Conservation (phyloP, 35 echinoderm and acorn worm genomes). For the Hemicentrotus pulcherrimus region DNA sequence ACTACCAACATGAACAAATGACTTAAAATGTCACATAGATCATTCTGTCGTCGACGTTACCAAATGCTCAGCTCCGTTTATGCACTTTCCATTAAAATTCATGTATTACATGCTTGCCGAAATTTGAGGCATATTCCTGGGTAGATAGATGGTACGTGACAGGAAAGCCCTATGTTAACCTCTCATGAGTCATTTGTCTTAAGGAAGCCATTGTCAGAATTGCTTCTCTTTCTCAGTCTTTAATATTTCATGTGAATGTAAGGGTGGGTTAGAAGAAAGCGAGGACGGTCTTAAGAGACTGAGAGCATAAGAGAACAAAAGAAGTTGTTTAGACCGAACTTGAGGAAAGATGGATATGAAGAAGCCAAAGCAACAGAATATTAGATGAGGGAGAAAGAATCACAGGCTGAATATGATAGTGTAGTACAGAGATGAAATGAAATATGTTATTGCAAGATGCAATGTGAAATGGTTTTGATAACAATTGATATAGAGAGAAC, state of each 20-base stretch:
- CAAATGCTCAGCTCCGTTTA: slow-evolving; percentile 9
- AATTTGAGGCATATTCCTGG: neutral
- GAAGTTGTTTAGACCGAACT: neutral
- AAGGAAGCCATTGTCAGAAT: neutral
- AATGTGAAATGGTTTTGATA: neutral
- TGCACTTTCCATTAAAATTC: slow-evolving; percentile 19
- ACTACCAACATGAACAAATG: slow-evolving; percentile 18
- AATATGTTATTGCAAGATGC: neutral
- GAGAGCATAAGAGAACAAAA: neutral
- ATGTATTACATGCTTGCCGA: neutral
- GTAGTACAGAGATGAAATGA: neutral
- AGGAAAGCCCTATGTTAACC: neutral
- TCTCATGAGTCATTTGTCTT: slow-evolving; percentile 1
- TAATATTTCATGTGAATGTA: neutral
- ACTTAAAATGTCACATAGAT: slow-evolving; percentile 13
- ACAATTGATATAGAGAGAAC: too few species aligned
- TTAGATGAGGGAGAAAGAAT: neutral
- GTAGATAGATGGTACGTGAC: neutral
- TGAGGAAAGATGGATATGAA: neutral
- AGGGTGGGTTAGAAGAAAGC: neutral
- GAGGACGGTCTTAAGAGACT: neutral
- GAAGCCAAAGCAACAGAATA: neutral
- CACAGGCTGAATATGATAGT: neutral
- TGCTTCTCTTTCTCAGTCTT: neutral
- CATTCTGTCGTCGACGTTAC: neutral